Evolutionary conservation across 2,888 invertebrate species (phyloP).

Genomic region (Hemicrepidius hirtus): DNA sequence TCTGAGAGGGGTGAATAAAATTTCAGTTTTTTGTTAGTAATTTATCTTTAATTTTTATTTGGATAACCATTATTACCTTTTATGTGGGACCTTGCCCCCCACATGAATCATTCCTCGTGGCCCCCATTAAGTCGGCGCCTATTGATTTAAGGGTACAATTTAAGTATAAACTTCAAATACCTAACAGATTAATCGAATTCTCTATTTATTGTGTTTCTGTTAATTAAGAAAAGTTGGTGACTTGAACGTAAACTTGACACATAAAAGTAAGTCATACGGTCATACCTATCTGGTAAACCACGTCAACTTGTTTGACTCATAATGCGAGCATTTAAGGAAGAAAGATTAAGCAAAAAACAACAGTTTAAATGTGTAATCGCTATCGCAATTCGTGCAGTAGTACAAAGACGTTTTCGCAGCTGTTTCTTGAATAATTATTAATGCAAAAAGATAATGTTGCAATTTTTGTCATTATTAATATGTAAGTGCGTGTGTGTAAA

Average conservation of each 20-base stretch:
- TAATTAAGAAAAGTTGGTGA: not conserved
- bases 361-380: not conserved
- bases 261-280: conserved; percentile 5
- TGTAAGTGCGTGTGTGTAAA: not conserved
- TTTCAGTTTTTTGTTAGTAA: too few species aligned
- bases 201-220: not conserved
- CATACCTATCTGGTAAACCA: conserved; percentile 7
- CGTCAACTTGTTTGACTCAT: conserved; percentile 10
- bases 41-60: too few species aligned
- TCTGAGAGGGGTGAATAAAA: too few species aligned
- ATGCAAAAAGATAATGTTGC: not conserved
- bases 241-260: conserved; percentile 7
- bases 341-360: not conserved
- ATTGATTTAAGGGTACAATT: too few species aligned
- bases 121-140: too few species aligned
- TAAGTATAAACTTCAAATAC: too few species aligned
- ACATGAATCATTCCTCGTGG: too few species aligned
- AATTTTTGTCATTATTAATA: conserved; percentile 4
- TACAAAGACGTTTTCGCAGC: not conserved
- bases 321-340: conserved; percentile 4
- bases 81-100: too few species aligned
- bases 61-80: too few species aligned
- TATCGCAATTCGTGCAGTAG: too few species aligned
- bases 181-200: too few species aligned
- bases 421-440: not conserved